These are phyloP conservation scores for Zosterops pallidus DNA, from an alignment of 2,113 vertebrate genomes.

Conservation along the genomic window DNA sequence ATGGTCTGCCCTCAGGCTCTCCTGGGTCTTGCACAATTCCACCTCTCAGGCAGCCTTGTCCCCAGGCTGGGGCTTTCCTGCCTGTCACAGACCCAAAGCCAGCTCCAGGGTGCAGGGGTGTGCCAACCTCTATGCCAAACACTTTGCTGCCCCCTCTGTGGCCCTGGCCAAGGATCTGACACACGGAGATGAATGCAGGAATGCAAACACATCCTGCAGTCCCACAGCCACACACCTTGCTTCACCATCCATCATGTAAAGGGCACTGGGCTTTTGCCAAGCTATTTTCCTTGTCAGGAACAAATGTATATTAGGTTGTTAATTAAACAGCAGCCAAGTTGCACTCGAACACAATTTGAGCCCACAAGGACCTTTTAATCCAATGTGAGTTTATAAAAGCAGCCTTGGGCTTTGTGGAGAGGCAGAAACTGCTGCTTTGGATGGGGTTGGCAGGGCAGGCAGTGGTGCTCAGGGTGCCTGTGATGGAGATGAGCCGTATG, in stretches of 20 bases:
- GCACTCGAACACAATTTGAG: neutral
- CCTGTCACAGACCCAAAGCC: neutral
- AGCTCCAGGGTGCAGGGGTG: neutral
- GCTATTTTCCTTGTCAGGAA: conserved; percentile 44
- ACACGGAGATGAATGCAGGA: accelerated
- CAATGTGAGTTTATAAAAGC: neutral
- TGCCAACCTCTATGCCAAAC: neutral
- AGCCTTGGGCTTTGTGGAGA: neutral
- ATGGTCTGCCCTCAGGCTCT: neutral
- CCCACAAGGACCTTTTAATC: neutral
- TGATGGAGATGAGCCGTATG: neutral
- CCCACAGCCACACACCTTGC: neutral
- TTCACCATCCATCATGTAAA: conserved; percentile 58
- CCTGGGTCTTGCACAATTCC: neutral
- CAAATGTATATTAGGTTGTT: conserved; percentile 29
- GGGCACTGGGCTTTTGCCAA: conserved; percentile 47
- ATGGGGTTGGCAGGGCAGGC: neutral
- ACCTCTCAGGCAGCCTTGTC: neutral
- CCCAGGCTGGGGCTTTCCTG: neutral
- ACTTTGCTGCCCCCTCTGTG: neutral
- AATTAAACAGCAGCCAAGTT: conserved; percentile 51
- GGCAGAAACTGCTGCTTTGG: neutral
- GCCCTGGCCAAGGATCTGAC: neutral
- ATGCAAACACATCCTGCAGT: neutral
- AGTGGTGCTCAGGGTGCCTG: neutral